Evolutionary conservation across 2,797 vertebrate genomes (phyloP), one percentile per base, ranked within the genome.

Genomic region (Parambassis ranga): DNA sequence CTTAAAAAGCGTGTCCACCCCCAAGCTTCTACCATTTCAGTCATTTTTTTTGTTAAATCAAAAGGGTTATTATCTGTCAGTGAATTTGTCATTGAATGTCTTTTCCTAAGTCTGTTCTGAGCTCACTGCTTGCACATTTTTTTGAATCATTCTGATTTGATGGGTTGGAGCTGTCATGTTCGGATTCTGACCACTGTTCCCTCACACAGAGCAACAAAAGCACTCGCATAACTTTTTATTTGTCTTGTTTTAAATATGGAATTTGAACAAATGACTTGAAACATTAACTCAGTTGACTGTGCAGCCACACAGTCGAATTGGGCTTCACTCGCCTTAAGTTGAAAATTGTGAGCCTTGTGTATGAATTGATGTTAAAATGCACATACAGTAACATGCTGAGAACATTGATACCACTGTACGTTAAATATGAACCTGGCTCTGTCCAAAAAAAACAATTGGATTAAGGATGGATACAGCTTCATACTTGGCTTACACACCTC

Each of bases 191-290:
- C 88, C 84, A 83, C 85, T 87, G 74, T 73, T 74, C 74, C 70
- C 52, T 56, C 50, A 9, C 60, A 79, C 74, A 78, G 85, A 83
- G 69, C 78, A 82, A 77, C 79, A 80, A 64, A 81, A 85, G 79
- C 84, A 84, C 86, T 88, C 83, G 65, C 50, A 13, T 51, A 27
- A 53, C 11, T 2, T 64, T 66, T 63, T 65, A 71, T 47, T 36
- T 50, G 53, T 36, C 0, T 52, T 55, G 35, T 18, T 71, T 76
- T 63, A 36, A 68, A 72, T 72, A 76, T 81, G 59, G 65, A 87
- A 79, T 81, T 80, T 64, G 70, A 86, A 86, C 61, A 72, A 86
- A 84, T 65, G 69, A 88, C 85, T 88, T 88, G 85, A 89, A 89
- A 78, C 13, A 73, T 81, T 78, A 79, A 70, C 72, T 78, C 63